Evolutionary conservation across 2,888 invertebrate genomes (phyloP).

Genomic region (Acanthosepion pharaonis): DNA sequence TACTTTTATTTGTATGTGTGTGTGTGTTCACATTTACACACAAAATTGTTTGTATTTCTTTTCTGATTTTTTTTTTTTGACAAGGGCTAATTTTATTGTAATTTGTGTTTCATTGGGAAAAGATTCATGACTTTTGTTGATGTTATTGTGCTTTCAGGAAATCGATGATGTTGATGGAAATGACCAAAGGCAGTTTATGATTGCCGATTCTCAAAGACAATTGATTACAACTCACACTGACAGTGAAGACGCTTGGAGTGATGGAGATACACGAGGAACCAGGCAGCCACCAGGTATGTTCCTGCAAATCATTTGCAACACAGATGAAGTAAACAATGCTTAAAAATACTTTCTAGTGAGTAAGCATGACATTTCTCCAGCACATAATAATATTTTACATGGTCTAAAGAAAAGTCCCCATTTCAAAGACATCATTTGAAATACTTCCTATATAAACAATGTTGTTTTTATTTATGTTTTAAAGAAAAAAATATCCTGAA

Average conservation of each 20-base stretch:
- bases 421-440: too few relatives aligned
- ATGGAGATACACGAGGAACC: constrained; percentile 20
- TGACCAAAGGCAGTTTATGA: constrained; percentile 33
- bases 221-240: background rate
- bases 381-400: background rate
- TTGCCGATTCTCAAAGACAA: constrained; percentile 14
- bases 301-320: background rate
- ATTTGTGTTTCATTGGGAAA: background rate
- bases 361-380: background rate
- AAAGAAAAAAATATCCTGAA: too few relatives aligned
- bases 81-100: background rate
- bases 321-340: background rate
- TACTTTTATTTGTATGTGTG: too few relatives aligned
- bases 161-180: background rate
- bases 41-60: background rate
- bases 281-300: background rate
- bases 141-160: background rate
- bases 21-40: background rate
- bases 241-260: background rate
- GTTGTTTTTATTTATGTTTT: too few relatives aligned
- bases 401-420: background rate
- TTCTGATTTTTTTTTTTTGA: background rate
- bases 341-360: background rate
- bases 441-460: too few relatives aligned
- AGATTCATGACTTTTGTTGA: background rate